Conservation (phyloP, 1,140 invertebrate genomes). For the Pseudachorutes palmiensis region DNA sequence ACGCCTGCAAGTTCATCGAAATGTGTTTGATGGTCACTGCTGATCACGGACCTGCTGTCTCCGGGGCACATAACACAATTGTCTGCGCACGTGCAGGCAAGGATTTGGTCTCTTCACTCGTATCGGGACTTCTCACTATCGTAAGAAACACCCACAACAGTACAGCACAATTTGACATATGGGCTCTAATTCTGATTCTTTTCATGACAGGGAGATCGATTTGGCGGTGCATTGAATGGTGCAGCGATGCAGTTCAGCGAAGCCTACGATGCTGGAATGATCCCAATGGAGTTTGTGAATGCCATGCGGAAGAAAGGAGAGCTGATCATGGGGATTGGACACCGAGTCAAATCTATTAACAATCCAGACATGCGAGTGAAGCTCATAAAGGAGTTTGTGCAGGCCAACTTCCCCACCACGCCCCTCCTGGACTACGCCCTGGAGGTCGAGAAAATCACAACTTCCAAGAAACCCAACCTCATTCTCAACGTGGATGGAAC, state of each 20-base stretch:
- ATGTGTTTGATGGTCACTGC: constrained; percentile 99
- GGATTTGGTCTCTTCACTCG: constrained; percentile 92
- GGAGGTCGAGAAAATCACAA: constrained; percentile 98
- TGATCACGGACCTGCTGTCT: constrained; percentile 97
- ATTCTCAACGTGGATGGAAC: constrained; percentile 99
- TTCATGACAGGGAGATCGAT: constrained; percentile 75
- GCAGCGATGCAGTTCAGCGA: constrained; percentile 93
- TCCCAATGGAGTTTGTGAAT: constrained; percentile 98
- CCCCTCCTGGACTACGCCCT: constrained; percentile 90
- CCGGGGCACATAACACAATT: constrained; percentile 98
- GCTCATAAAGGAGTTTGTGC: constrained; percentile 91
- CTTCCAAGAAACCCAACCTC: constrained; percentile 97
- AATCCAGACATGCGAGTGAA: constrained; percentile 98
- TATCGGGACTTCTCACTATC: constrained; percentile 94
- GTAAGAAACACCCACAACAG: constrained; percentile 56
- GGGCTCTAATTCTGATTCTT: background rate
- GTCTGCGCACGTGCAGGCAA: constrained; percentile 98
- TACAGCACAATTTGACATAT: background rate
- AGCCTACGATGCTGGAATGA: constrained; percentile 84
- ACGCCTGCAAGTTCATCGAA: constrained; percentile 96
- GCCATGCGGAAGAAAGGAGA: constrained; percentile 92
- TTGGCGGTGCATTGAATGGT: constrained; percentile 94
- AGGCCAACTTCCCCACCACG: constrained; percentile 84
- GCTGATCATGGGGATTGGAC: constrained; percentile 98
- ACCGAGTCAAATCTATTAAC: constrained; percentile 97